Evolutionary conservation across 2,888 invertebrate species (phyloP), one percentile per base, ranked within the genome.

Genomic region (Lasiommata megera): DNA sequence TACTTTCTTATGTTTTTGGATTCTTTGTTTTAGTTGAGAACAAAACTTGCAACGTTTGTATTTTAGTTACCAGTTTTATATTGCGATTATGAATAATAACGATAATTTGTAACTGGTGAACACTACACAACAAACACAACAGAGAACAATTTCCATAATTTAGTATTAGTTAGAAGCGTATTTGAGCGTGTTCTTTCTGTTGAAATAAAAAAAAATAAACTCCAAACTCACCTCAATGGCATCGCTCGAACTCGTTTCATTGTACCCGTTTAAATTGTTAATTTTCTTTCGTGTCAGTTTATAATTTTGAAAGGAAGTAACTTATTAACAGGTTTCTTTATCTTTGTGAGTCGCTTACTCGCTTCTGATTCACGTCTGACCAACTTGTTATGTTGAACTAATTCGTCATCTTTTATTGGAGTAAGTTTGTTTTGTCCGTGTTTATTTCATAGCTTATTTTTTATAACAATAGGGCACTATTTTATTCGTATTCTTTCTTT

Each of bases 241-340:
- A 47, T 16, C 18, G 29, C 18, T 41, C 9, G 5, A 52, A 52
- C 47, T 57, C 16, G 44, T 52, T 46, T 31, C 29, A 40, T 46
- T 46, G 46, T 46, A 23, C 17, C 29, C 23, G 51, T 52, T 46
- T 31, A 52, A 57, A 52, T 41, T 40, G 79, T 79, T 80, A 78
- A 77, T 74, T 72, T 74, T 75, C 72, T 41, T 53, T 71, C 71
- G 74, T 77, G 71, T 71, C 62, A 63, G 69, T 74, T 80, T 76
- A 77, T 77, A 81, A 76, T 73, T 78, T 79, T 70, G 68, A 57
- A 67, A 80, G 83, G 84, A 85, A 82, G 78, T 77, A 62, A 63
- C 76, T 82, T 77, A 84, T 83, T 85, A 84, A 82, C 82, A 80
- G 74, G 76, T 79, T 75, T 72, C 67, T 74, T 76, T 80, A 76